Evolutionary conservation across 23 tunicate species (phyloP).

Genomic region (Halocynthia aurantium): DNA sequence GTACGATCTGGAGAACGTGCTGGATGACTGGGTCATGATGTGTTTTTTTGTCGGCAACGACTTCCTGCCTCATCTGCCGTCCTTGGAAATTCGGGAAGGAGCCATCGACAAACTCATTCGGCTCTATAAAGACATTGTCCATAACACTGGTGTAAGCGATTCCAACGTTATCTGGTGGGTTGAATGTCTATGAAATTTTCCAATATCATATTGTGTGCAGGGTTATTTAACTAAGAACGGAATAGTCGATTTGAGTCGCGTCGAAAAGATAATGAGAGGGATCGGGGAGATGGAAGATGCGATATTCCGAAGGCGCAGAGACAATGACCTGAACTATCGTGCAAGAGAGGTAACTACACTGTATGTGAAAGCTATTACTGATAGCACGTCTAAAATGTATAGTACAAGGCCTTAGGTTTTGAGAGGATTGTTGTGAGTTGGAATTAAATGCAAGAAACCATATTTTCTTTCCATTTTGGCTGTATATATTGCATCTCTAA

Average conservation of each 20-base stretch:
- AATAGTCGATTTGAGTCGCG: constrained; percentile 45
- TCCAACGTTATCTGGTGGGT: neutral
- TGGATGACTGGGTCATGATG: constrained; percentile 99
- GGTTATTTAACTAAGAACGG: constrained; percentile 87
- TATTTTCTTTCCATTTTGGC: no score
- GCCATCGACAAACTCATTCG: constrained; percentile 95
- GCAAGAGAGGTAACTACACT: constrained; percentile 56
- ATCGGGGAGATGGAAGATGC: constrained; percentile 90
- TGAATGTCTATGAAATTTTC: neutral
- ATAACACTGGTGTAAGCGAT: constrained; percentile 54
- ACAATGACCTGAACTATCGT: constrained; percentile 61
- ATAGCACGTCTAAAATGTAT: no score
- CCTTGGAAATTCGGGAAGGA: constrained; percentile 91
- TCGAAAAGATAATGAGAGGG: constrained; percentile 86
- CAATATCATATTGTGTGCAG: neutral
- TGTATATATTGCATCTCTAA: no score
- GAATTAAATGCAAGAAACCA: no score
- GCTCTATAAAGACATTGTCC: constrained; percentile 81
- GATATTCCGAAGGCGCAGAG: constrained; percentile 75
- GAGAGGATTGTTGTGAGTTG: no score
- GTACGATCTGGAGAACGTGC: constrained; percentile 87
- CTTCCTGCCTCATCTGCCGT: constrained; percentile 94
- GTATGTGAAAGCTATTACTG: neutral
- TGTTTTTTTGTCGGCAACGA: constrained; percentile 99
- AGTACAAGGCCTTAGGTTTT: no score